Evolutionary conservation across 1,140 invertebrate genomes (phyloP).

Genomic region (Lepidurus packardi): DNA sequence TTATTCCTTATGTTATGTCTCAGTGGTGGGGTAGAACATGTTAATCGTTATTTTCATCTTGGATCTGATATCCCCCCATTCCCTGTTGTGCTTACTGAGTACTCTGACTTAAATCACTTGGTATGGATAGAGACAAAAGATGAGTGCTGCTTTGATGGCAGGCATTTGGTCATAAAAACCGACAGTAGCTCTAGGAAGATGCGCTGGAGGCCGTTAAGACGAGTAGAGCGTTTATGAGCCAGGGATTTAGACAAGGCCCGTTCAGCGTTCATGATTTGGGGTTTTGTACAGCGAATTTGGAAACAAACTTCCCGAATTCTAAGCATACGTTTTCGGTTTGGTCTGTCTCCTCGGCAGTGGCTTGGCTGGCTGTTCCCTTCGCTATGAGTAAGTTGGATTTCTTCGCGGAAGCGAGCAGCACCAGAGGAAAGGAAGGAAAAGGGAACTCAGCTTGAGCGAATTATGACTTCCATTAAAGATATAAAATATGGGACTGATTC

Average conservation of each 20-base stretch:
- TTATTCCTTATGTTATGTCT: too few relatives aligned
- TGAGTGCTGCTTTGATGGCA: not conserved
- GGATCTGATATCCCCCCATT: not conserved
- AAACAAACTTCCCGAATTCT: not conserved
- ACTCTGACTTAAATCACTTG: not conserved
- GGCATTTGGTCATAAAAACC: not conserved
- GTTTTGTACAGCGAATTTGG: not conserved
- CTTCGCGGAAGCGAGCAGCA: not conserved
- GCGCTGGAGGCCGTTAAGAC: not conserved
- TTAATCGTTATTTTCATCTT: not conserved
- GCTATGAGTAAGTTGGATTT: not conserved
- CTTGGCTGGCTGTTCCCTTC: not conserved
- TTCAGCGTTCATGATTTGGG: not conserved
- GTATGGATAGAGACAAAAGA: not conserved
- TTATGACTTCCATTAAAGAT: constrained; percentile 3
- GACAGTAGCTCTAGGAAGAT: not conserved
- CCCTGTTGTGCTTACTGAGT: not conserved
- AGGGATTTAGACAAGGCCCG: not conserved
- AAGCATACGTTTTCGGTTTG: not conserved
- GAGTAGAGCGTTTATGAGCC: not conserved
- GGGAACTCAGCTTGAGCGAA: constrained; percentile 5
- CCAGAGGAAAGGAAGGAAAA: not conserved
- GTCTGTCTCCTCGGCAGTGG: too few relatives aligned
- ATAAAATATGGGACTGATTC: not conserved
- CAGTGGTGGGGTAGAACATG: too few relatives aligned